Evolutionary conservation across 2,888 invertebrate genomes (phyloP).

Genomic region (Lasioglossum villosulum): DNA sequence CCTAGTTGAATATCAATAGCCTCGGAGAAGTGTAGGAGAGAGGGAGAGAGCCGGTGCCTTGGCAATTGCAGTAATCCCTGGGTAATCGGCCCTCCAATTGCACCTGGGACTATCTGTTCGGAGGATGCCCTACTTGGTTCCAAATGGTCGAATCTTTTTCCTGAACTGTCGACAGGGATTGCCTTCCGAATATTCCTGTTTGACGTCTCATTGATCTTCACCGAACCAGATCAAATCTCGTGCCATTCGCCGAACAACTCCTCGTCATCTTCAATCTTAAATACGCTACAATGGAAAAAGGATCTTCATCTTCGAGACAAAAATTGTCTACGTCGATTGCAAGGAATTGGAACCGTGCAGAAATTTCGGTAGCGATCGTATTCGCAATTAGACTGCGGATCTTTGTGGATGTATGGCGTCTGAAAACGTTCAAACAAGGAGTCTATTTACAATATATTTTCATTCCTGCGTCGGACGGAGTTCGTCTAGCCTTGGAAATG

Average conservation of each 20-base stretch:
- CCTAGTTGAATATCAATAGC: constrained; percentile 79
- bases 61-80: constrained; percentile 75
- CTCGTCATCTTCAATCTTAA: neutral
- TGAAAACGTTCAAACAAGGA: too few species aligned
- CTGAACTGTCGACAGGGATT: neutral
- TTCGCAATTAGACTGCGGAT: too few species aligned
- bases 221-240: neutral
- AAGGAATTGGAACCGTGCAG: too few species aligned
- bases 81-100: constrained; percentile 75
- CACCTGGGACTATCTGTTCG: constrained; percentile 56
- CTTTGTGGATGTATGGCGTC: too few species aligned
- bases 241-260: neutral
- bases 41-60: constrained; percentile 53
- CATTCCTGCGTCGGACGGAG: too few species aligned
- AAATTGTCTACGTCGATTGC: too few species aligned
- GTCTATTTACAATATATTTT: too few species aligned
- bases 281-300: neutral
- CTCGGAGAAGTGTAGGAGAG: constrained; percentile 71
- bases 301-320: too few species aligned
- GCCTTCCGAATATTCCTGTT: constrained; percentile 2
- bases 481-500: too few species aligned
- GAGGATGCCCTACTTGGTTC: constrained; percentile 5
- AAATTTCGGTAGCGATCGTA: too few species aligned
- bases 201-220: constrained; percentile 10
- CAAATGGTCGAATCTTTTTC: constrained; percentile 20